Conservation (phyloP, 2,888 invertebrate genomes). For the Zaprionus obscuricornis region DNA sequence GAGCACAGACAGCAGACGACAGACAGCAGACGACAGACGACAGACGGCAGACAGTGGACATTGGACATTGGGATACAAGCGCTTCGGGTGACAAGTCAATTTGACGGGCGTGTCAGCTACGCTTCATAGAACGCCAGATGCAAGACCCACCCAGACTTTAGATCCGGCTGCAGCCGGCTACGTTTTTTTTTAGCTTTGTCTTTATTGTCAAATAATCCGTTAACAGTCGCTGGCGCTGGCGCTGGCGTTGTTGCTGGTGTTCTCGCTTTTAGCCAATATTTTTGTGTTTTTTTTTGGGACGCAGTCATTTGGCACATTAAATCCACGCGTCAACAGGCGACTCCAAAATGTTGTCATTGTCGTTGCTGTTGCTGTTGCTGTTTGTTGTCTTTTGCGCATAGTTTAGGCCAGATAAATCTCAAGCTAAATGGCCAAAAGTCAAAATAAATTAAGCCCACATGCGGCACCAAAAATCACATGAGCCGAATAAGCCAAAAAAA, state of each 20-base stretch:
- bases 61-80: too few species aligned
- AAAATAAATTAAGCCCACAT: slow-evolving; percentile 80
- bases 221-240: slow-evolving; percentile 39
- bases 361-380: slow-evolving; percentile 25
- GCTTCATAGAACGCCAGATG: too few species aligned
- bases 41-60: too few species aligned
- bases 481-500: slow-evolving; percentile 4
- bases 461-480: slow-evolving; percentile 37
- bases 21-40: too few species aligned
- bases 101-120: too few species aligned
- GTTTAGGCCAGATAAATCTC: slow-evolving; percentile 78
- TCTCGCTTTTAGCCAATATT: neutral
- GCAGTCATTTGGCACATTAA: slow-evolving; percentile 72
- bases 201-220: too few species aligned
- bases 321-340: slow-evolving; percentile 73
- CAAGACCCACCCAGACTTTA: too few species aligned
- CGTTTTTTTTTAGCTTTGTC: too few species aligned
- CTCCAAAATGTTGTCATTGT: slow-evolving; percentile 53
- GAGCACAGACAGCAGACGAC: too few species aligned
- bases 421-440: slow-evolving; percentile 80
- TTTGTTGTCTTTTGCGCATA: slow-evolving; percentile 58
- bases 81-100: too few species aligned
- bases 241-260: neutral
- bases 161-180: too few species aligned
- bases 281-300: slow-evolving; percentile 15